A percentile compares a stretch with the other conserved stretches of the same genome.
Conservation (phyloP, 2,797 vertebrate genomes). For the Lepilemur ruficaudatus region DNA sequence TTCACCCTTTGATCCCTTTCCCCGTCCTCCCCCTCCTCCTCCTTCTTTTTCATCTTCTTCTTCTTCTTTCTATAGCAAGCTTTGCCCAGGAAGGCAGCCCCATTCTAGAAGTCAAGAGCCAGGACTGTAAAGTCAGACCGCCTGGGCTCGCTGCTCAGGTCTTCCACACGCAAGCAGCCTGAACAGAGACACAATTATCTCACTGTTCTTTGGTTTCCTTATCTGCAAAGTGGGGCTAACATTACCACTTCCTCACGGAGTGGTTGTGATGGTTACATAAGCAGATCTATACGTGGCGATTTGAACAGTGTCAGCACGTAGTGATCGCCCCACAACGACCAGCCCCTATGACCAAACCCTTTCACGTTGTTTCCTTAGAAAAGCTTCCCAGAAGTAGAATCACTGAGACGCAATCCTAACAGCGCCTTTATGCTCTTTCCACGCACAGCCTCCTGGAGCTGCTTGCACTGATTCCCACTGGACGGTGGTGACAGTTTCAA, state of each 20-base stretch:
- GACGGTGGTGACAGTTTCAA: background rate
- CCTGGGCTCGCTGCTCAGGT: background rate
- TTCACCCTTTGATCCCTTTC: background rate
- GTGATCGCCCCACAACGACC: background rate
- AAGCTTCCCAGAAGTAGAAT: background rate
- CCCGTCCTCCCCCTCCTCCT: background rate
- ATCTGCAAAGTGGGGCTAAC: background rate
- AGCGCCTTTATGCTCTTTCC: background rate
- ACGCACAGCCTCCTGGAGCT: background rate
- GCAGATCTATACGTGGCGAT: background rate
- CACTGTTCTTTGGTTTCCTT: background rate
- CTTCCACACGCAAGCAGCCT: background rate
- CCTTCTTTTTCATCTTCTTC: background rate
- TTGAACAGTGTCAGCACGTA: background rate
- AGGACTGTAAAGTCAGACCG: background rate
- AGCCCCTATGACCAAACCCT: background rate
- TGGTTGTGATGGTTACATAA: background rate
- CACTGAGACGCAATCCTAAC: background rate
- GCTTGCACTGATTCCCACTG: background rate
- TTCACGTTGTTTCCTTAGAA: background rate
- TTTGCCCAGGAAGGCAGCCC: background rate
- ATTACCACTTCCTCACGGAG: background rate
- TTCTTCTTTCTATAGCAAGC: background rate
- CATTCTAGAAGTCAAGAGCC: background rate
- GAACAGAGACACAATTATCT: background rate